phyloP scores from a whole-genome alignment of 2,888 invertebrate species.

The Xylocampa areola region DNA sequence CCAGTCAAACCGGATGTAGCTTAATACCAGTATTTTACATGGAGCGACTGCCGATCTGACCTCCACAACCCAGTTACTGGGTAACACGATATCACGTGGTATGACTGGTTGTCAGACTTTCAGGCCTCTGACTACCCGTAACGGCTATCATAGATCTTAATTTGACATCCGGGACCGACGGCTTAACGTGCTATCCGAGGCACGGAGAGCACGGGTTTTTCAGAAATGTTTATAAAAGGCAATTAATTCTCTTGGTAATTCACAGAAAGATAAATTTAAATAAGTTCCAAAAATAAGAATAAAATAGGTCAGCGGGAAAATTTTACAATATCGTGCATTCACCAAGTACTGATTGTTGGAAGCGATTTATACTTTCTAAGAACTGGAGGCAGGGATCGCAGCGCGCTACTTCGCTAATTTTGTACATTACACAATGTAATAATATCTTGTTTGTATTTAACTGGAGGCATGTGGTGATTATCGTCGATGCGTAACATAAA shows the following conservation, averaged over 20 bases:
- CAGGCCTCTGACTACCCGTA: no score
- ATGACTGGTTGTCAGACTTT: no score
- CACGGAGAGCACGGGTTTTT: no score
- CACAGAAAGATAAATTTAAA: conserved; percentile 28
- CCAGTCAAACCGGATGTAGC: no score
- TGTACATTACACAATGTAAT: conserved; percentile 57
- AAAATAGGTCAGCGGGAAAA: conserved; percentile 56
- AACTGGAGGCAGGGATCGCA: conserved; percentile 60
- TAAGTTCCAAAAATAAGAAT: conserved; percentile 38
- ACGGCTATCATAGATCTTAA: no score
- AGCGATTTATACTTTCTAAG: conserved; percentile 67
- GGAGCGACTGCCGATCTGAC: no score
- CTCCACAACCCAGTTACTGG: no score
- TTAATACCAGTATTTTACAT: no score
- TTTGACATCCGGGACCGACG: no score
- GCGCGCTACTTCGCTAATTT: conserved; percentile 65
- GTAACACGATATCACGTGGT: no score
- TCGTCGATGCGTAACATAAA: conserved; percentile 26
- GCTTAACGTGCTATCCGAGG: no score
- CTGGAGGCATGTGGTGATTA: conserved; percentile 36
- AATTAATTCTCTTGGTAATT: conserved; percentile 28
- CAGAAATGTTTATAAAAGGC: conserved; percentile 36
- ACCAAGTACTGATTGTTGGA: conserved; percentile 59
- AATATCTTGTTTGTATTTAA: conserved; percentile 46
- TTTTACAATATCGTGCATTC: conserved; percentile 60